Conservation (phyloP, 2,113 vertebrate species). For the Terrapene triunguis region DNA sequence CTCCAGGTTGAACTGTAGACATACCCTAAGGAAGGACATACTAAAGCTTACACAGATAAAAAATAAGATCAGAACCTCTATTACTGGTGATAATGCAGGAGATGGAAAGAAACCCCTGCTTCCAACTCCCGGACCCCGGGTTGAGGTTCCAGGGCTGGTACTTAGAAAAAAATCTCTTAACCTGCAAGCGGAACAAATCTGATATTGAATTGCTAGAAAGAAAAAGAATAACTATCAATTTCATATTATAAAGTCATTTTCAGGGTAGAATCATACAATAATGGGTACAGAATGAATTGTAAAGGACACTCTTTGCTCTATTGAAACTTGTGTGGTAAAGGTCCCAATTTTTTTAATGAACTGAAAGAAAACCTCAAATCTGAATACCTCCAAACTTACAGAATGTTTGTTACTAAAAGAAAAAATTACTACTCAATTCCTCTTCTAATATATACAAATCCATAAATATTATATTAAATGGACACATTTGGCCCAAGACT, state of each 20-base stretch:
- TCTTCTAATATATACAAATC: background rate
- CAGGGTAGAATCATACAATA: background rate
- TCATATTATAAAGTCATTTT: background rate
- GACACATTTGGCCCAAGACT: background rate
- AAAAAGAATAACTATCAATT: background rate
- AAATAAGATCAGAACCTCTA: background rate
- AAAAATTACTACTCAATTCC: background rate
- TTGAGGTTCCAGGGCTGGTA: background rate
- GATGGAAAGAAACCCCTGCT: background rate
- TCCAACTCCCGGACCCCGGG: background rate
- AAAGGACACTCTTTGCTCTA: background rate
- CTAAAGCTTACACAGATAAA: background rate
- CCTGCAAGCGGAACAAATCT: background rate
- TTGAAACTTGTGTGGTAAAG: background rate
- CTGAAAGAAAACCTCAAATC: background rate
- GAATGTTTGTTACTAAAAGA: background rate
- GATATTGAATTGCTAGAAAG: background rate
- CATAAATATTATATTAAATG: background rate
- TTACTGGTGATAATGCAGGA: background rate
- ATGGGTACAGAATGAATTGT: background rate
- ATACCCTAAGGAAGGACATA: background rate
- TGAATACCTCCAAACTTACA: background rate
- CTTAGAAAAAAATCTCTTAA: background rate
- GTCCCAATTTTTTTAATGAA: background rate
- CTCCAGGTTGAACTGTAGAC: background rate